Percentiles rank a stretch among this genome's conserved stretches.
Conservation (phyloP, 2,888 invertebrate species). For the Sphinx pinastri region DNA sequence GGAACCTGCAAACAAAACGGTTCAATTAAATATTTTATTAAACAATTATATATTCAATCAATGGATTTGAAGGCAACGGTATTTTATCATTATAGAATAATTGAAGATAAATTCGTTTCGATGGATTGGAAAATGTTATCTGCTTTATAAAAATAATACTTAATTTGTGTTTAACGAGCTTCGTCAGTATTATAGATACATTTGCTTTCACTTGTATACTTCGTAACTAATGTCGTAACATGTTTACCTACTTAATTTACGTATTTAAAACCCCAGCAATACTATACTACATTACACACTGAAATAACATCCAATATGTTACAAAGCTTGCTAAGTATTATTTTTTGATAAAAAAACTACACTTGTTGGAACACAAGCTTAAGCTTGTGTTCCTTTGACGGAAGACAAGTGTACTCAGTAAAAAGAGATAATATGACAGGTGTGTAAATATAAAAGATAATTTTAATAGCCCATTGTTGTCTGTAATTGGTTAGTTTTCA, state of each 20-base stretch:
- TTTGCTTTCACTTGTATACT: too few relatives aligned
- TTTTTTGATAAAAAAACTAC: too few relatives aligned
- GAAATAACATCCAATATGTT: too few relatives aligned
- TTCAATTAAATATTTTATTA: background rate
- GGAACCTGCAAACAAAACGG: slow-evolving; percentile 68
- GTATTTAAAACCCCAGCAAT: too few relatives aligned
- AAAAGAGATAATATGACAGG: background rate
- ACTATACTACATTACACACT: too few relatives aligned
- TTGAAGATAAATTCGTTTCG: background rate
- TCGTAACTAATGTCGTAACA: too few relatives aligned
- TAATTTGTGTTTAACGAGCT: background rate
- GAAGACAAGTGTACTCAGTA: background rate
- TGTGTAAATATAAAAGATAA: slow-evolving; percentile 14
- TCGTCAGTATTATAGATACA: too few relatives aligned
- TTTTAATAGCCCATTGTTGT: slow-evolving; percentile 4
- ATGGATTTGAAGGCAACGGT: background rate
- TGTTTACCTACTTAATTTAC: too few relatives aligned
- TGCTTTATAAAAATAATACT: background rate
- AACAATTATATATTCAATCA: background rate
- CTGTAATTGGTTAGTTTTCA: slow-evolving; percentile 9
- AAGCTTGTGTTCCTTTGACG: too few relatives aligned
- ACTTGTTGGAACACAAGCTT: too few relatives aligned
- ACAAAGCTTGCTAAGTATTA: too few relatives aligned
- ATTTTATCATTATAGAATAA: background rate
- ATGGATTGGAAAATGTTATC: background rate